phyloP scores from a whole-genome alignment of 2,888 invertebrate species.

The Hemicrepidius hirtus region DNA sequence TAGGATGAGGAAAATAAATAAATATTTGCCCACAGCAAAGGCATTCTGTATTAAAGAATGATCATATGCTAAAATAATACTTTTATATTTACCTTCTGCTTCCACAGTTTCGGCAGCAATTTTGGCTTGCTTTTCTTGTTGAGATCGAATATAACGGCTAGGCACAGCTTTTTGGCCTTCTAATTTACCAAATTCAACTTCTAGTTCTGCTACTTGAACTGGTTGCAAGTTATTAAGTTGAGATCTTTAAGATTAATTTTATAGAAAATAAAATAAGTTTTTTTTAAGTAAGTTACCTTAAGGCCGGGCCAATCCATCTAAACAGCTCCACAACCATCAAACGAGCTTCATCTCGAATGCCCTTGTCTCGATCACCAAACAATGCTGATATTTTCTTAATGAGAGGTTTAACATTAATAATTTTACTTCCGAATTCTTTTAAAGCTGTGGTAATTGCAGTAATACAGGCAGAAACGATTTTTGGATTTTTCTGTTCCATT shows the following conservation, averaged over 20 bases:
- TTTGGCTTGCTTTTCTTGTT: slow-evolving; percentile 82
- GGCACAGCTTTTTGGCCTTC: slow-evolving; percentile 80
- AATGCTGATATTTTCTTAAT: slow-evolving; percentile 90
- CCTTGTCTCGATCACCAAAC: slow-evolving; percentile 93
- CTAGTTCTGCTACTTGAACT: slow-evolving; percentile 91
- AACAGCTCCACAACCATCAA: slow-evolving; percentile 94
- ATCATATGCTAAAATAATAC: not conserved
- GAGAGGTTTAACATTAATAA: slow-evolving; percentile 90
- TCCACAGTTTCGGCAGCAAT: slow-evolving; percentile 67
- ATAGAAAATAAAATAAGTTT: too few relatives aligned
- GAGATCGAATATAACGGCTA: slow-evolving; percentile 85
- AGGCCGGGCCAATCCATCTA: slow-evolving; percentile 75
- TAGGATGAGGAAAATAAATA: too few relatives aligned
- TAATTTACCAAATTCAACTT: slow-evolving; percentile 89
- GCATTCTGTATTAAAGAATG: too few relatives aligned
- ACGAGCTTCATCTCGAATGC: slow-evolving; percentile 94
- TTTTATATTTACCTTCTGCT: slow-evolving; percentile 70
- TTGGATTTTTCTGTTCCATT: slow-evolving; percentile 96
- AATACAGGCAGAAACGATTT: slow-evolving; percentile 91
- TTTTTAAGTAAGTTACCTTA: slow-evolving; percentile 64
- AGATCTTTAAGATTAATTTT: too few relatives aligned
- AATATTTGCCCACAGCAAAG: too few relatives aligned
- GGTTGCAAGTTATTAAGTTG: slow-evolving; percentile 92
- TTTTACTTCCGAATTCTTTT: slow-evolving; percentile 94
- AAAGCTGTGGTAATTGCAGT: slow-evolving; percentile 84